Base-by-base conservation (phyloP, 2,797 vertebrate genomes). In the Micromesistius poutassou region DNA sequence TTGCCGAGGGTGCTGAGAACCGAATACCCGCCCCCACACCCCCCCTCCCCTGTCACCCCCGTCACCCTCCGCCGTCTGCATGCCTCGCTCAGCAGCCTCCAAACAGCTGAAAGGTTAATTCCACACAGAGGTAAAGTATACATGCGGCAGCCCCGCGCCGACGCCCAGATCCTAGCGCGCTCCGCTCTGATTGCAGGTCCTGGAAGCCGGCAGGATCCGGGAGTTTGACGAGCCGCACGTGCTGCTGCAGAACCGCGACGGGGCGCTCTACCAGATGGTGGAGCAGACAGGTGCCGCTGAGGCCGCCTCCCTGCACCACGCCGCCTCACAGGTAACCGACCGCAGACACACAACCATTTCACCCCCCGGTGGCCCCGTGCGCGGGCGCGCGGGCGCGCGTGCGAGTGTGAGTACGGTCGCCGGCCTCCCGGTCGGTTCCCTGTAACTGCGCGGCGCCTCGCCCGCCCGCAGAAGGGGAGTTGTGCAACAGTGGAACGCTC, bases 221-320 rank as follows among this genome's bases (percentile, higher is more conserved):
- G 95, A 97, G 92, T 97, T 95, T 77, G 96, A 95, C 76, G 95
- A 97, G 87, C 97, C 97, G 5, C 95, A 97, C 83, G 89, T 95
- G 93, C 94, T 98, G 88, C 95, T 98, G 75, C 96, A 98, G 93
- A 96, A 97, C 85, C 93, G 91, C 81, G 95, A 96, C 28, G 93
- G 96, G 86, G 90, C 95, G 16, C 96, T 98, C 91, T 95, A 95
- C 89, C 96, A 96, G 93, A 97, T 98, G 96, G 95, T 98, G 83
- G 95, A 96, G 87, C 96, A 98, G 87, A 93, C 96, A 77, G 96
- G 97, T 87, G 94, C 93, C 89, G 93, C 93, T 0, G 96, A 97
- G 92, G 95, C 96, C 0, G 84, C 93, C 81, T 92, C 94, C 28
- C 93, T 97, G 89, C 91, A 94, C 12, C 93, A 96, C 86, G 89